Percentiles rank a stretch among this genome's conserved stretches.
These are phyloP conservation scores for Psittacula echo DNA, from an alignment of 2,797 vertebrate species.

Conservation along the genomic window DNA sequence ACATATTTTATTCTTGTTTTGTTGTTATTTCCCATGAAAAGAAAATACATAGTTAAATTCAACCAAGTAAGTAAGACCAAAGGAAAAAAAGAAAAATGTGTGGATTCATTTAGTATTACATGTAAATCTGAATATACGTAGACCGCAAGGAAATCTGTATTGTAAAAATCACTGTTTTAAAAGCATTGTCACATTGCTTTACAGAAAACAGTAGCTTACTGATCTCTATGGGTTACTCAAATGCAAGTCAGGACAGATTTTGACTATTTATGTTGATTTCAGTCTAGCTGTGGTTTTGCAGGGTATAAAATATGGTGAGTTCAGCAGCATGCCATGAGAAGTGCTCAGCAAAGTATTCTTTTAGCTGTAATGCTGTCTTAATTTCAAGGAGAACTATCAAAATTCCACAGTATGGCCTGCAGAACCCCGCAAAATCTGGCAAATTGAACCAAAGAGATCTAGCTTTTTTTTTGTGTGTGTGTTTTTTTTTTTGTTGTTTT, in stretches of 20 bases:
- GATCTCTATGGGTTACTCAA: background rate
- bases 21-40: background rate
- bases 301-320: background rate
- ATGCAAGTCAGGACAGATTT: background rate
- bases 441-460: background rate
- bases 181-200: background rate
- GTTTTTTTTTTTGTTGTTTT: no score
- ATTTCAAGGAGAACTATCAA: background rate
- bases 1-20: background rate
- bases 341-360: background rate
- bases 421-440: conserved; percentile 19
- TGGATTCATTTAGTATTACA: background rate
- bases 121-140: background rate
- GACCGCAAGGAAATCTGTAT: background rate
- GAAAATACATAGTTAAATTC: background rate
- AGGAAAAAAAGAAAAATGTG: background rate
- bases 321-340: background rate
- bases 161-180: background rate
- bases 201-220: background rate
- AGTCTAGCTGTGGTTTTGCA: background rate
- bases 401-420: conserved; percentile 6
- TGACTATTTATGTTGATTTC: background rate
- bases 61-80: background rate
- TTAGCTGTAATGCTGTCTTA: background rate
- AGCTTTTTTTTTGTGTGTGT: background rate